Conservation (phyloP, 2,113 vertebrate genomes). For the Arizona elegans region DNA sequence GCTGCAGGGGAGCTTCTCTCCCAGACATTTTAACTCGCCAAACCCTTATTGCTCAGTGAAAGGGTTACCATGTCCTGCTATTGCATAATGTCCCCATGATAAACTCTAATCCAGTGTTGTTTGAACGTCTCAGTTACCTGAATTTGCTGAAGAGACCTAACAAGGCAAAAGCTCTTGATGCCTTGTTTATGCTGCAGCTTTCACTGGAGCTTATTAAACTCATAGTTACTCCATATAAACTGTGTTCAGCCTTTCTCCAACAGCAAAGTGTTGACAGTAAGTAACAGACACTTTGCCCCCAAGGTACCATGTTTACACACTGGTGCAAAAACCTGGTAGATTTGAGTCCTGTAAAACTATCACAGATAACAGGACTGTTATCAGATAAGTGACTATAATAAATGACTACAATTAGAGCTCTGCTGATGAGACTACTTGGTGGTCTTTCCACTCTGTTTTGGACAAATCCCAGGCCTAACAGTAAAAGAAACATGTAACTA, state of each 20-base stretch:
- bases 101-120: conserved; percentile 53
- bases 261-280: conserved; percentile 81
- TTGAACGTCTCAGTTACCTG: conserved; percentile 71
- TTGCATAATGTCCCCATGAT: conserved; percentile 10
- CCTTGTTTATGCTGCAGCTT: conserved; percentile 84
- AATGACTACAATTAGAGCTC: conserved; percentile 79
- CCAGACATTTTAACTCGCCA: not conserved
- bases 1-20: not conserved
- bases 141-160: conserved; percentile 91
- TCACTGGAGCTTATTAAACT: conserved; percentile 84
- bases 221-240: conserved; percentile 79
- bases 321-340: conserved; percentile 74
- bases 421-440: conserved; percentile 80
- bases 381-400: conserved; percentile 89
- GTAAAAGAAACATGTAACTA: conserved; percentile 38
- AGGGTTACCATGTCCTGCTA: not conserved
- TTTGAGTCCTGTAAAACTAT: conserved; percentile 79
- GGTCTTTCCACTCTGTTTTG: conserved; percentile 72
- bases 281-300: conserved; percentile 74
- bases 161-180: conserved; percentile 83
- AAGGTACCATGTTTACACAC: conserved; percentile 75
- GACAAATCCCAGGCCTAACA: conserved; percentile 73
- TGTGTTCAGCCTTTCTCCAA: conserved; percentile 62
- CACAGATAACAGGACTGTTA: conserved; percentile 82
- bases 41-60: not conserved